phyloP scores from a whole-genome alignment of 2,888 invertebrate genomes.

The Eurois occulta region DNA sequence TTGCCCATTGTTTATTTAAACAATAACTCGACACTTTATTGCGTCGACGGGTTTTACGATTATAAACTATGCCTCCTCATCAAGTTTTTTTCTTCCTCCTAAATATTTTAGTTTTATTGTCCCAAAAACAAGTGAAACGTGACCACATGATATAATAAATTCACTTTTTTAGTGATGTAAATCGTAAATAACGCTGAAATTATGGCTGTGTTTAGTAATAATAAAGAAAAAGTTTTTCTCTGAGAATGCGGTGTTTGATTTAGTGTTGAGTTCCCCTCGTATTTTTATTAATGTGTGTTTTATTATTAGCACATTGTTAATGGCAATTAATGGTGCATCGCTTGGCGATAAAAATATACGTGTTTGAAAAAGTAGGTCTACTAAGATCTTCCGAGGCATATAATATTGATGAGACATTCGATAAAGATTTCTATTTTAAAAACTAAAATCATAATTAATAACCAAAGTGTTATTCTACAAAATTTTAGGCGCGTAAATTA shows the following conservation, averaged over 20 bases:
- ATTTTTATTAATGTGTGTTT: constrained; percentile 61
- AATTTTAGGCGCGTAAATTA: constrained; percentile 75
- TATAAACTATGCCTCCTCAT: constrained; percentile 80
- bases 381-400: background rate
- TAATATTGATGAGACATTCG: constrained; percentile 15
- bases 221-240: constrained; percentile 70
- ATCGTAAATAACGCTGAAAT: constrained; percentile 74
- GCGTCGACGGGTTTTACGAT: constrained; percentile 85
- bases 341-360: constrained; percentile 16
- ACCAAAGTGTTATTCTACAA: constrained; percentile 62
- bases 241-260: constrained; percentile 72
- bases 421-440: constrained; percentile 12
- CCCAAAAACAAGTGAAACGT: constrained; percentile 73
- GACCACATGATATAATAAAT: constrained; percentile 77
- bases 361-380: constrained; percentile 1
- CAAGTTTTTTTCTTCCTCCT: constrained; percentile 69
- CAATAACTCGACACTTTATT: constrained; percentile 87
- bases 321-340: constrained; percentile 58
- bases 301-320: constrained; percentile 62
- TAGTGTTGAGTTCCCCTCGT: constrained; percentile 63
- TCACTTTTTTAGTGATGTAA: constrained; percentile 73
- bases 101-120: constrained; percentile 78
- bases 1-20: constrained; percentile 88
- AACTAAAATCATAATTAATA: constrained; percentile 38
- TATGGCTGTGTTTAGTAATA: constrained; percentile 72